These are phyloP conservation scores for Tinea pellionella DNA, from an alignment of 2,888 invertebrate genomes.

Conservation along the genomic window DNA sequence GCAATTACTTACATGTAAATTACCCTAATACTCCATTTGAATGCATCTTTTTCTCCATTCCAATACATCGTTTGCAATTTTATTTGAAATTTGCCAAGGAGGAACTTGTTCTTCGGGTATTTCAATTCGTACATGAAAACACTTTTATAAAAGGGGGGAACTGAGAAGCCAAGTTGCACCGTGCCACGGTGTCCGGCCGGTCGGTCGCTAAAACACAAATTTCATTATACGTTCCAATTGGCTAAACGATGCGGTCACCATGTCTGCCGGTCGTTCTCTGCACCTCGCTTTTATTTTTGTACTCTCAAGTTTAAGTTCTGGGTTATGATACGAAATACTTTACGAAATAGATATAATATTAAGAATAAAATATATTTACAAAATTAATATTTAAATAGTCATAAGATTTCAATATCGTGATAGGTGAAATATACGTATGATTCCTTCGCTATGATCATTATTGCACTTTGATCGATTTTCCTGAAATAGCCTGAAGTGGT, in stretches of 20 bases:
- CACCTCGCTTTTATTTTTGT: conserved; percentile 32
- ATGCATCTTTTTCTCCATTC: conserved; percentile 25
- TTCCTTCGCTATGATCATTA: background rate
- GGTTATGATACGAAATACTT: background rate
- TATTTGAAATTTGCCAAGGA: conserved; percentile 36
- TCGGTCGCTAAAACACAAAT: conserved; percentile 39
- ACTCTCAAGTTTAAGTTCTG: conserved; percentile 27
- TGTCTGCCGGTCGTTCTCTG: conserved; percentile 28
- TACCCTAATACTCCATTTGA: conserved; percentile 33
- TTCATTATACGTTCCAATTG: conserved; percentile 43
- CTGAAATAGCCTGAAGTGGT: conserved; percentile 47
- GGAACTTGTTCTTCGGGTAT: conserved; percentile 27
- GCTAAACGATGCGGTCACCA: conserved; percentile 29
- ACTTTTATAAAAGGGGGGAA: conserved; percentile 32
- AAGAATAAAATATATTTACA: too few relatives aligned
- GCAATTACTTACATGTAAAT: conserved; percentile 45
- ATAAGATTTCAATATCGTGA: background rate
- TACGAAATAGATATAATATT: too few relatives aligned
- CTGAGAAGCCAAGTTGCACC: background rate
- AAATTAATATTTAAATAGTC: background rate
- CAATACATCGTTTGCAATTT: conserved; percentile 48
- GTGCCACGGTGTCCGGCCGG: conserved; percentile 14
- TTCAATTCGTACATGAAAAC: conserved; percentile 43
- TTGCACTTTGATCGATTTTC: conserved; percentile 44
- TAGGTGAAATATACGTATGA: conserved; percentile 21